phyloP scores from a whole-genome alignment of 2,113 vertebrate species.

The Raja brachyura region DNA sequence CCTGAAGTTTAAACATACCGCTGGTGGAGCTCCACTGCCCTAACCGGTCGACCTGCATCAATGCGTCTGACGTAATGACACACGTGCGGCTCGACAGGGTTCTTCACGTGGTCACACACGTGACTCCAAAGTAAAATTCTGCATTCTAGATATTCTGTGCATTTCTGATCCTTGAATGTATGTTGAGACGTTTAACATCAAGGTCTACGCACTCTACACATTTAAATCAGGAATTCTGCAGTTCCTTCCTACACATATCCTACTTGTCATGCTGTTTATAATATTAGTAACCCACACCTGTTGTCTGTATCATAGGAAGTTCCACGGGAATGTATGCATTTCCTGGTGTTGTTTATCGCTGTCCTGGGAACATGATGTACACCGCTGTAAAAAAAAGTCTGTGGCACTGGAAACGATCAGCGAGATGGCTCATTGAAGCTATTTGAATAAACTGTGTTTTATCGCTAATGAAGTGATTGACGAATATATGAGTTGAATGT shows the following conservation, averaged over 20 bases:
- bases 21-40: too few relatives aligned
- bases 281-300: not conserved
- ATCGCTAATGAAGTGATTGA: not conserved
- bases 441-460: not conserved
- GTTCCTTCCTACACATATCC: not conserved
- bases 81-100: too few relatives aligned
- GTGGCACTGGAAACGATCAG: not conserved
- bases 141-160: too few relatives aligned
- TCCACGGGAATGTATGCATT: not conserved
- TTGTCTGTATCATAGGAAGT: not conserved
- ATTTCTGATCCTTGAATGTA: too few relatives aligned
- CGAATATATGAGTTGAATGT: not conserved
- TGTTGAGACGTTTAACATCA: too few relatives aligned
- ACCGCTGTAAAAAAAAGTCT: not conserved
- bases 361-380: not conserved
- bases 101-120: too few relatives aligned
- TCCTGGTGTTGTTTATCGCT: not conserved
- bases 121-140: too few relatives aligned
- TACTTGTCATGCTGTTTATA: not conserved
- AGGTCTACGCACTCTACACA: too few relatives aligned
- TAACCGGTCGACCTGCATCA: too few relatives aligned
- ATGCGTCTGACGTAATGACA: too few relatives aligned
- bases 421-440: not conserved
- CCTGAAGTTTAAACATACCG: too few relatives aligned
- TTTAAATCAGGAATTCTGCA: too few relatives aligned